A percentile compares a stretch with the other conserved stretches of the same genome.
Conservation (phyloP, 2,888 invertebrate genomes). For the Slavum lentiscoides region DNA sequence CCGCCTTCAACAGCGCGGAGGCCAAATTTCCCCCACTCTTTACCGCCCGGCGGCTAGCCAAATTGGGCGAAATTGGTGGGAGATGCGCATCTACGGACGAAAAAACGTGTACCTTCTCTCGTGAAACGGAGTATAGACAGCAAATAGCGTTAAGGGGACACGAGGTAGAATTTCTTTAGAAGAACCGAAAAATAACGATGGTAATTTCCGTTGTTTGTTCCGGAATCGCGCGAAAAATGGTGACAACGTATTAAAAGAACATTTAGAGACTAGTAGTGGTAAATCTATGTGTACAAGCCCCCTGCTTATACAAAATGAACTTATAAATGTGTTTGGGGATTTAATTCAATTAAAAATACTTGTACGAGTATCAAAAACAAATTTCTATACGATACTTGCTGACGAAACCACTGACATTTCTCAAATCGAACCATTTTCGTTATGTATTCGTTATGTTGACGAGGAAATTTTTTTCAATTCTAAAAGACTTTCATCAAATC, state of each 20-base stretch:
- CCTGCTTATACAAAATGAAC: constrained; percentile 53
- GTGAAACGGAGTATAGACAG: too few relatives aligned
- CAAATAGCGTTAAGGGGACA: constrained; percentile 15
- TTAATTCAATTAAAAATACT: constrained; percentile 1
- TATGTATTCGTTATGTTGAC: too few relatives aligned
- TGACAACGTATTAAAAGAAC: constrained; percentile 55
- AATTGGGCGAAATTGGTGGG: too few relatives aligned
- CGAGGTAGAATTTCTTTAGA: constrained; percentile 26
- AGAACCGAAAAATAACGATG: constrained; percentile 32
- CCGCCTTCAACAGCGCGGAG: too few relatives aligned
- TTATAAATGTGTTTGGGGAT: not conserved
- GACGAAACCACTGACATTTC: not conserved
- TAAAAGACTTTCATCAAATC: too few relatives aligned
- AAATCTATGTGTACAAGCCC: too few relatives aligned
- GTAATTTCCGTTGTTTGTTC: constrained; percentile 15
- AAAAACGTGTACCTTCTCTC: too few relatives aligned
- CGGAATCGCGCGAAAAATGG: constrained; percentile 54
- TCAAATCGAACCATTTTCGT: too few relatives aligned
- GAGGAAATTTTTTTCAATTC: too few relatives aligned
- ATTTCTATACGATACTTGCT: not conserved
- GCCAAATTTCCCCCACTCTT: too few relatives aligned
- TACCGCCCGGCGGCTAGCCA: too few relatives aligned
- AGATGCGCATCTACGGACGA: too few relatives aligned
- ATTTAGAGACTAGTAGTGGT: constrained; percentile 47
- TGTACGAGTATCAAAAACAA: not conserved